Evolutionary conservation across 2,113 vertebrate species (phyloP).

Genomic region (Caracal caracal): DNA sequence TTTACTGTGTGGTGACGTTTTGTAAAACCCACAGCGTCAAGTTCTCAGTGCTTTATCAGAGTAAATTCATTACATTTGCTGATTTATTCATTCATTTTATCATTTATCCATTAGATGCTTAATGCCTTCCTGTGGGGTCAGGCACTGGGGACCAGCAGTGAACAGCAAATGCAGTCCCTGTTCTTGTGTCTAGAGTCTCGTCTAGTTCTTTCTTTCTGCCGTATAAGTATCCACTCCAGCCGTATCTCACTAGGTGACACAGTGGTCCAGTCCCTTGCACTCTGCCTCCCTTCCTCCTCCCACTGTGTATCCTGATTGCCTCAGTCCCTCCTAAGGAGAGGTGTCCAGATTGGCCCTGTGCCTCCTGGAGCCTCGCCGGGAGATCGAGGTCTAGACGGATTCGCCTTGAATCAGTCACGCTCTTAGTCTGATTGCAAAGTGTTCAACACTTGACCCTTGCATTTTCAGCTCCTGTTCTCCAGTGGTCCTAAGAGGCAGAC

Average conservation of each 20-base stretch:
- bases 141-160: not conserved
- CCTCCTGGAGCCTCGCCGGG: not conserved
- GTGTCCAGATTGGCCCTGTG: not conserved
- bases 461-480: constrained; percentile 46
- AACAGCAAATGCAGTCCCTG: fast-evolving
- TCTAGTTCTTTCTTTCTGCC: not conserved
- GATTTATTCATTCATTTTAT: not conserved
- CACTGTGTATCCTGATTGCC: fast-evolving
- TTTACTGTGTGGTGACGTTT: fast-evolving
- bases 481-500: not conserved
- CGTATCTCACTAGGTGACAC: fast-evolving
- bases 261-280: too few relatives aligned
- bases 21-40: not conserved
- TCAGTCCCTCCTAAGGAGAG: not conserved
- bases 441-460: constrained; percentile 1
- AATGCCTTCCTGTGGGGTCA: not conserved
- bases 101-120: not conserved
- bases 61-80: not conserved
- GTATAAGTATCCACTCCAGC: not conserved
- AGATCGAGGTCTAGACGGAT: not conserved
- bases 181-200: not conserved
- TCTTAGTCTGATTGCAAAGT: not conserved
- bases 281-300: not conserved
- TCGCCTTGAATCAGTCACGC: not conserved
- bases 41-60: not conserved